phyloP scores from a whole-genome alignment of 2,113 vertebrate genomes.

The Psilopogon haemacephalus region DNA sequence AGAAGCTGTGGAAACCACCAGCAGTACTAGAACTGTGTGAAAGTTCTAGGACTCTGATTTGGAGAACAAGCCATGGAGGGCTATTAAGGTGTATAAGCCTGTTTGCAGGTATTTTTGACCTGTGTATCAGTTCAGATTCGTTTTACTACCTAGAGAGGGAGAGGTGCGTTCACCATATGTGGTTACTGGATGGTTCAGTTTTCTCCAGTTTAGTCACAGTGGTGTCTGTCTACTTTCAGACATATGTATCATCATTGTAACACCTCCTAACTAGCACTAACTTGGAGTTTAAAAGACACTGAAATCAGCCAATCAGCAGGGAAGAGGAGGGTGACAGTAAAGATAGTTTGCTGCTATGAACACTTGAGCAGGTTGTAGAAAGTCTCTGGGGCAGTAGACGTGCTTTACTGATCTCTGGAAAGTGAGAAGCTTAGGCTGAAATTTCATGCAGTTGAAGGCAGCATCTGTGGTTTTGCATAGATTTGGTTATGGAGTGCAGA shows the following conservation, averaged over 20 bases:
- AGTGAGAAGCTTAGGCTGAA: neutral
- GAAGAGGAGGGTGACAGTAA: neutral
- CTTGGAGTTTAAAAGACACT: neutral
- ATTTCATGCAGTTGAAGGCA: neutral
- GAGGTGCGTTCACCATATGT: neutral
- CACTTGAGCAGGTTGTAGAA: neutral
- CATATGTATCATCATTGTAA: neutral
- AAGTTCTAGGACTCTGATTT: neutral
- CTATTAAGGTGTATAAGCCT: neutral
- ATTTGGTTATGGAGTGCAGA: neutral
- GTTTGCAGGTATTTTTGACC: neutral
- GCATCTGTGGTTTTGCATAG: neutral
- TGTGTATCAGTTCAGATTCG: neutral
- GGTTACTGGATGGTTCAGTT: neutral
- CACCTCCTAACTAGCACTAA: neutral
- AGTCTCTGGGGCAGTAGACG: neutral
- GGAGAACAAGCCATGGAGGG: neutral
- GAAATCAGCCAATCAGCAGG: neutral
- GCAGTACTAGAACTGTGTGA: neutral
- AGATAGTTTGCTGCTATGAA: neutral
- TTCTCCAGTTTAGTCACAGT: neutral
- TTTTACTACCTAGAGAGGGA: neutral
- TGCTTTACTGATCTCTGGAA: neutral
- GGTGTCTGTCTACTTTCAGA: neutral
- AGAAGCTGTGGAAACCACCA: neutral